Evolutionary conservation across 1,140 invertebrate genomes (phyloP), one percentile per base, ranked within the genome.

Genomic region (Branchinecta lindahli): DNA sequence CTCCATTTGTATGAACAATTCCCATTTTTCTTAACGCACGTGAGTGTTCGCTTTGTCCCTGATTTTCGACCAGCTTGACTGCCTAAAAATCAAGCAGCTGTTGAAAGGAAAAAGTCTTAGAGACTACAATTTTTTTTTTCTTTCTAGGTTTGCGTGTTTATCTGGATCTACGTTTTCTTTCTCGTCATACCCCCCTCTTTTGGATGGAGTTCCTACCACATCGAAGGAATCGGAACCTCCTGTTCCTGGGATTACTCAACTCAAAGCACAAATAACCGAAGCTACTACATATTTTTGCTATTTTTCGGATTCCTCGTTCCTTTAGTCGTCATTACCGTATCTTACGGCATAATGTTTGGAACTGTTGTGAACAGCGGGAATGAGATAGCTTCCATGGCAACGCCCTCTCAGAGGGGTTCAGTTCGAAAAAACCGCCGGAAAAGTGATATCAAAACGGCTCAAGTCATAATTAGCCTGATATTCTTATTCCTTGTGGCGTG

Each of bases 191-290:
- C 83, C 7, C 83, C 83, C 0, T 76, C 84, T 12, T 80, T 84
- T 69, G 83, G 83, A 9, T 84, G 82, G 79, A 79, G 82, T 6
- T 72, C 77, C 4, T 85, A 83, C 75, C 77, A 82, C 0, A 75
- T 78, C 0, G 83, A 84, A 75, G 80, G 81, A 8, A 78, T 84
- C 10, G 77, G 80, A 45, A 84, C 82, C 3, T 82, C 82, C 0
- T 85, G 83, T 70, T 83, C 83, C 0, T 83, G 83, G 76, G 83
- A 85, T 75, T 85, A 84, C 75, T 75, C 81, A 44, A 81, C 80
- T 7, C 75, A 76, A 46, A 78, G 77, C 7, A 44, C 73, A 0
- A 73, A 74, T 46, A 82, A 82, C 71, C 74, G 78, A 44, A 74
- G 79, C 12, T 84, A 80, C 74, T 82, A 82, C 66, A 73, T 81